phyloP scores from a whole-genome alignment of 2,113 vertebrate genomes.

The Phocoena phocoena region DNA sequence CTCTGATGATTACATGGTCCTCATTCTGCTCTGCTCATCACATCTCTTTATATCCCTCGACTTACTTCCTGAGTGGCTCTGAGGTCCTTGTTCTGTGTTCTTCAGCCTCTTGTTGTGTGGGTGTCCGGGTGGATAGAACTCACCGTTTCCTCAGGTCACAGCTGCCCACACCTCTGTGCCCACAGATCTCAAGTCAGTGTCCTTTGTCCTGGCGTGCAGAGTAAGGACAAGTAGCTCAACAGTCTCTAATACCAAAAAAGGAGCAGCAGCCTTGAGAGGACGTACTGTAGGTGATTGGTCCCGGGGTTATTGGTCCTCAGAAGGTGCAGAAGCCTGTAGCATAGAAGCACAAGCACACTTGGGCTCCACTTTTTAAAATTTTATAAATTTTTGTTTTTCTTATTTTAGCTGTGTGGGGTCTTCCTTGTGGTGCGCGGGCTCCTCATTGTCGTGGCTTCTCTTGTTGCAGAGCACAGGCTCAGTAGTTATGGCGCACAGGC shows the following conservation, averaged over 20 bases:
- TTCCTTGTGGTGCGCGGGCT: too few relatives aligned
- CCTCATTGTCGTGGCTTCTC: too few relatives aligned
- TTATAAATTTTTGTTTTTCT: too few relatives aligned
- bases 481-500: too few relatives aligned
- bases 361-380: neutral
- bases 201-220: neutral
- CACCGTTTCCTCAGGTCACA: neutral
- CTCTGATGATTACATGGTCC: neutral
- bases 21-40: neutral
- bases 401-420: too few relatives aligned
- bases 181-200: slow-evolving; percentile 40
- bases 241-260: neutral
- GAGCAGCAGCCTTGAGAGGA: neutral
- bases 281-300: neutral
- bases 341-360: neutral
- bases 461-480: too few relatives aligned
- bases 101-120: neutral
- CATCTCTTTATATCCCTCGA: neutral
- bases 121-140: neutral
- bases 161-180: neutral
- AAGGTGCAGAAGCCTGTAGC: neutral
- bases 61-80: neutral
- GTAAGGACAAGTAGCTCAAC: neutral
- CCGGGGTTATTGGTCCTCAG: neutral
- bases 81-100: neutral